These are phyloP conservation scores for Dermatophagoides farinae DNA, from an alignment of 1,140 invertebrate genomes.

Conservation along the genomic window DNA sequence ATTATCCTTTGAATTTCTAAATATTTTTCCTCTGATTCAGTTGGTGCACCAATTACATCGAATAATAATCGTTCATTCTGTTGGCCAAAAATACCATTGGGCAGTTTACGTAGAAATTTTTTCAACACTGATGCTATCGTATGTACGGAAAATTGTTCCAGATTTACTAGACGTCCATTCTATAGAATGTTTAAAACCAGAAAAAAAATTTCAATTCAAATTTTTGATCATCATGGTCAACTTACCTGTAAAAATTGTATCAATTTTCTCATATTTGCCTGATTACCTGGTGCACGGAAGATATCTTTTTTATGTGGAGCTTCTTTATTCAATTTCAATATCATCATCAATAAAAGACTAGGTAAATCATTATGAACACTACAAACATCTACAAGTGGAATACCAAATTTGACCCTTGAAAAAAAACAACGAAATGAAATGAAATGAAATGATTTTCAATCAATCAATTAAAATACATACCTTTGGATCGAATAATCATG, in stretches of 20 bases:
- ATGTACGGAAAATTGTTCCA: constrained; percentile 90
- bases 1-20: constrained; percentile 83
- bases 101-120: constrained; percentile 84
- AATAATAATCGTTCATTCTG: constrained; percentile 77
- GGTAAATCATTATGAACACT: constrained; percentile 60
- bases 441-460: not conserved
- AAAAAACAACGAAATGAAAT: not conserved
- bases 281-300: constrained; percentile 77
- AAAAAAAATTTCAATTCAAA: too few species aligned
- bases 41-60: constrained; percentile 46
- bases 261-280: constrained; percentile 84
- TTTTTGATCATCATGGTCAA: not conserved
- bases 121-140: constrained; percentile 95
- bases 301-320: constrained; percentile 76
- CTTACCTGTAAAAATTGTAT: constrained; percentile 62
- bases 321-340: constrained; percentile 83
- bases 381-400: constrained; percentile 66
- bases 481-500: not conserved
- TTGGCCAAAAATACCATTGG: constrained; percentile 77
- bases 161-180: constrained; percentile 73
- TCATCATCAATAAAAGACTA: constrained; percentile 64
- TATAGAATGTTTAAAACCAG: not conserved
- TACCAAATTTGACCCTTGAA: constrained; percentile 63
- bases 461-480: not conserved
- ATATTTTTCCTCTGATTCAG: constrained; percentile 50